These are phyloP conservation scores for Pediacus dermestoides DNA, from an alignment of 2,888 invertebrate species.

Conservation along the genomic window DNA sequence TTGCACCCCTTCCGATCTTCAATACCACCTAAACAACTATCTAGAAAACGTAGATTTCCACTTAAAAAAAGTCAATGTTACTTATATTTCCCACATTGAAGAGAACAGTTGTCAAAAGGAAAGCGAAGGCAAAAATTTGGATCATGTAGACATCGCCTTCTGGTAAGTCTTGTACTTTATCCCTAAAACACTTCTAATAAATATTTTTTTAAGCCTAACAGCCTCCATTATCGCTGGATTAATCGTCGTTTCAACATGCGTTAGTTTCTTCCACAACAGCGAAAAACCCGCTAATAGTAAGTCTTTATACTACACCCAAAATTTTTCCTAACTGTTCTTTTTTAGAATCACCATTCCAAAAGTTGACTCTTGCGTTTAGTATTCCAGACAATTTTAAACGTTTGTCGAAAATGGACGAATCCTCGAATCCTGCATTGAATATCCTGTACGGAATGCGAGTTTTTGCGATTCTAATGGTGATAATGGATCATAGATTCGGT, in stretches of 20 bases:
- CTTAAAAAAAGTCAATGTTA: constrained; percentile 32
- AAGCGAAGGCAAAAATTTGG: constrained; percentile 25
- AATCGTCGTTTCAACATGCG: constrained; percentile 28
- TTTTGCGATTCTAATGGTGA: constrained; percentile 56
- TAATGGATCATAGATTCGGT: constrained; percentile 55
- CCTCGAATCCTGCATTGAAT: constrained; percentile 46
- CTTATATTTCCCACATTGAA: constrained; percentile 25
- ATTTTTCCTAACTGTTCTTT: constrained; percentile 30
- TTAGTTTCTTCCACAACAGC: constrained; percentile 23
- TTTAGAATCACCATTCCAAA: constrained; percentile 30
- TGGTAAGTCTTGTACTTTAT: constrained; percentile 23
- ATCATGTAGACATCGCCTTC: constrained; percentile 33
- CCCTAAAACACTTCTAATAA: neutral
- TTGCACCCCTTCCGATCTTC: constrained; percentile 31
- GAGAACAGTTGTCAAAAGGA: constrained; percentile 30
- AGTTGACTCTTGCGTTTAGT: constrained; percentile 38
- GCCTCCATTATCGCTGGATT: constrained; percentile 24
- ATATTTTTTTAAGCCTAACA: constrained; percentile 18
- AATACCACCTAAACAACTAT: constrained; percentile 30
- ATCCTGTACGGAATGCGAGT: constrained; percentile 58
- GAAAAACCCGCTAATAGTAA: constrained; percentile 30
- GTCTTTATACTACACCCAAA: constrained; percentile 5
- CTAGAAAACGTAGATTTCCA: constrained; percentile 35
- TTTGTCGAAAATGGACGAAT: constrained; percentile 48
- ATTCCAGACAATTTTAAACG: constrained; percentile 40